Evolutionary conservation across 2,888 invertebrate species (phyloP), one percentile per base, ranked within the genome.

Genomic region (Ophioninae sp.): DNA sequence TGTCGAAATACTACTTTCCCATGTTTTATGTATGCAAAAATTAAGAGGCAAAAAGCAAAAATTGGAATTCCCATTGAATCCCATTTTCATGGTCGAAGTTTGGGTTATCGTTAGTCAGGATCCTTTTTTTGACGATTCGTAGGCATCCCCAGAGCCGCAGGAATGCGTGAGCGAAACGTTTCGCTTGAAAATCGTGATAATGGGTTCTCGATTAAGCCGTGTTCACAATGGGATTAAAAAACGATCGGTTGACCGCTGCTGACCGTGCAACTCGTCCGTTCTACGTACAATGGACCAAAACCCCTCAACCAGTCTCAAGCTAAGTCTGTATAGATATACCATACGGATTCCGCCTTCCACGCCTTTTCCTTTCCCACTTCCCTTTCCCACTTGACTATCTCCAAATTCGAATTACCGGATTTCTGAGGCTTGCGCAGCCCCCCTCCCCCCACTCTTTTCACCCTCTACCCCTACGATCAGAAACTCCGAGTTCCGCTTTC

Each of bases 141-240:
- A 22, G 61, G 8, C 39, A 6, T 17, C 13, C n/a, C 65, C 51
- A 5, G 51, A 51, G 51, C 51, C 51, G 0, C 51, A 51, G 22
- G 58, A 71, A 41, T 75, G 73, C 67, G 65, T 78, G 65, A 56
- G 72, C 67, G 79, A 73, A 79, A 84, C 68, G 79, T 81, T 75
- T 72, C 13, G 51, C 75, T 73, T 82, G 76, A 65, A 82, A 82
- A 73, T 59, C 72, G 75, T 73, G 84, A 84, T 91, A 91, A 91
- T 91, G 91, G 91, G 87, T 91, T 91, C 91, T 90, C 91, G 91
- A 92, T 92, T 92, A 92, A 91, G 90, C 88, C 90, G 86, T 89
- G 90, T 88, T 91, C 91, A 92, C 92, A 91, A 91, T 92, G 90
- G 91, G 90, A 91, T 91, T 91, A 91, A 91, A 92, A 82, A 92